These are phyloP conservation scores for Palythoa caribaeorum DNA, from an alignment of 92 coral and sea anemone species.

Conservation along the genomic window DNA sequence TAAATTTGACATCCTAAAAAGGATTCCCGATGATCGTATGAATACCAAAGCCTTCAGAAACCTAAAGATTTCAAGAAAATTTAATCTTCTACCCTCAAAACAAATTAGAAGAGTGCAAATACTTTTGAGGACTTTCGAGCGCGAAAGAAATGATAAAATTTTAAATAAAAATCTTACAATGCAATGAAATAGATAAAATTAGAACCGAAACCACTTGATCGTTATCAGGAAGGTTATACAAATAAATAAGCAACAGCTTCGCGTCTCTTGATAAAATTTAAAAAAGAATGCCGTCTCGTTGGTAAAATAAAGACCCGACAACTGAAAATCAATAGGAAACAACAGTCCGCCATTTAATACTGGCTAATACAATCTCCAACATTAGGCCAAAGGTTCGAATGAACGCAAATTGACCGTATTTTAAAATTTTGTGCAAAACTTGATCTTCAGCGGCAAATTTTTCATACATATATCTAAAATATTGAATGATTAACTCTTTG, in stretches of 20 bases:
- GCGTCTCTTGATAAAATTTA: not conserved
- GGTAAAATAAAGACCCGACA: not conserved
- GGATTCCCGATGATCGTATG: too few species aligned
- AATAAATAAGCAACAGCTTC: conserved; percentile 12
- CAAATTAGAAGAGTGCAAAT: too few species aligned
- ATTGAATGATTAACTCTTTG: too few species aligned
- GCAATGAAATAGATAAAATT: not conserved
- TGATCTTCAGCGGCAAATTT: too few species aligned
- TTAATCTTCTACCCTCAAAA: too few species aligned
- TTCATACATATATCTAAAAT: too few species aligned
- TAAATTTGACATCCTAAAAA: too few species aligned
- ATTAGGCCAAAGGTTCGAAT: not conserved
- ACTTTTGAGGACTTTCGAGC: too few species aligned
- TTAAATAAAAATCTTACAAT: not conserved
- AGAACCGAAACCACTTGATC: not conserved
- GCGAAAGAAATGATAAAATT: not conserved
- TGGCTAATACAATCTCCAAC: not conserved
- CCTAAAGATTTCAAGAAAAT: too few species aligned
- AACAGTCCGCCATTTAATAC: not conserved
- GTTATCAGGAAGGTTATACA: not conserved
- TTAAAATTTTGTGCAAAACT: not conserved
- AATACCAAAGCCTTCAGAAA: too few species aligned
- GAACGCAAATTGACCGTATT: not conserved
- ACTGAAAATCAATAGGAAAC: not conserved
- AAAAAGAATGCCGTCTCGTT: not conserved